Conservation (phyloP, 35 echinoderm and acorn worm genomes). For the Apostichopus japonicus region DNA sequence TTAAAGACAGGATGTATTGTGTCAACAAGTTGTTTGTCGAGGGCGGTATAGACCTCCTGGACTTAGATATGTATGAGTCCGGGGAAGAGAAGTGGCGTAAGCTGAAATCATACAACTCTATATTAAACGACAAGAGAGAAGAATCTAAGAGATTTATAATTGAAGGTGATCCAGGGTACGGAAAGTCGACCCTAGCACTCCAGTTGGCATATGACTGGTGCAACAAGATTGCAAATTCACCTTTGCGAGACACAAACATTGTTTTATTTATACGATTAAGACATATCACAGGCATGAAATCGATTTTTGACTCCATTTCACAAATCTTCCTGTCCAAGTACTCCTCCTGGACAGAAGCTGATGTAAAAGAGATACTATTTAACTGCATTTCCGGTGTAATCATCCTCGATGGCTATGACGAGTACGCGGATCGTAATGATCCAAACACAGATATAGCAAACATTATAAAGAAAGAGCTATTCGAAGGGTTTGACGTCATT, state of each 20-base stretch:
- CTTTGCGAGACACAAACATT: background rate
- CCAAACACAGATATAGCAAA: background rate
- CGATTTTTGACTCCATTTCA: conserved; percentile 6
- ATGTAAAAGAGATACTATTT: background rate
- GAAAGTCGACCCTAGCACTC: background rate
- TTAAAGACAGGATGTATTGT: conserved; percentile 5
- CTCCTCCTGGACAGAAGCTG: background rate
- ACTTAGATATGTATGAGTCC: background rate
- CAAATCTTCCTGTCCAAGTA: background rate
- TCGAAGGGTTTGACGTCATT: conserved; percentile 25
- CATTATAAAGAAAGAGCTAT: conserved; percentile 3
- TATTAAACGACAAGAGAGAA: background rate
- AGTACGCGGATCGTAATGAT: background rate
- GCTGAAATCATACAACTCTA: background rate
- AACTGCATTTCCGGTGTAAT: background rate
- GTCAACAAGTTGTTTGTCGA: background rate
- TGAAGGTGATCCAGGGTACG: conserved; percentile 23
- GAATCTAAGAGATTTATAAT: background rate
- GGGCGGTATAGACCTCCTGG: background rate
- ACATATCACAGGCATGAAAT: background rate
- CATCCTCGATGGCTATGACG: conserved; percentile 11
- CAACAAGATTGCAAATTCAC: background rate
- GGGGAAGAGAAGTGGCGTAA: background rate
- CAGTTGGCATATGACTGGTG: conserved; percentile 32
- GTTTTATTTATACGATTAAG: background rate